Evolutionary conservation across 2,113 vertebrate genomes (phyloP).

Genomic region (Glareola pratincola): DNA sequence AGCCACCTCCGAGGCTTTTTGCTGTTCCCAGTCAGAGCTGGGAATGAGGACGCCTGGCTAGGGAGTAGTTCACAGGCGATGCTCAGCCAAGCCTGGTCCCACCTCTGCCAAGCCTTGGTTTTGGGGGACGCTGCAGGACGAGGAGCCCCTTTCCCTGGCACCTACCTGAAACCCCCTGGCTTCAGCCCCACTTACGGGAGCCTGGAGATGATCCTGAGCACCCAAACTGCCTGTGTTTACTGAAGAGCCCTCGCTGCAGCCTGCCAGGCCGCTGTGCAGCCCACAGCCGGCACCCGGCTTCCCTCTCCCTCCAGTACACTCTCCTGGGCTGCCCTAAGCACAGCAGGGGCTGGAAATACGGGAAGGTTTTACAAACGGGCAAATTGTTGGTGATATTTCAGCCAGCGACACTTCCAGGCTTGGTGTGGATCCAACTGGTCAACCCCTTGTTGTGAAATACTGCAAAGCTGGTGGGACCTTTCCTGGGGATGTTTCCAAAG

Average conservation of each 20-base stretch:
- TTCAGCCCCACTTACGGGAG: background rate
- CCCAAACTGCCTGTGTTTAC: background rate
- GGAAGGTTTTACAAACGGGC: background rate
- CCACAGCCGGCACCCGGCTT: background rate
- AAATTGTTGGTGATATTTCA: background rate
- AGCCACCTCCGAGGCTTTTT: background rate
- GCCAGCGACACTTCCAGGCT: background rate
- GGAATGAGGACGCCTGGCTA: background rate
- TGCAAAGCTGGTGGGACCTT: background rate
- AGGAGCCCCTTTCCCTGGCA: background rate
- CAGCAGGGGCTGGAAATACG: background rate
- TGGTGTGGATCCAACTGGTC: background rate
- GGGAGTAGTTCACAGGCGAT: too few relatives aligned
- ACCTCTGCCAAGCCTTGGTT: background rate
- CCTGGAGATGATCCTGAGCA: background rate
- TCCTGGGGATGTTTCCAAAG: background rate
- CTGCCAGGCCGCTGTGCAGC: rapidly evolving
- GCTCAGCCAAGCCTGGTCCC: background rate
- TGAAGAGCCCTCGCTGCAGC: rapidly evolving
- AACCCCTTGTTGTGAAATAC: background rate
- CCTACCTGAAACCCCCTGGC: background rate
- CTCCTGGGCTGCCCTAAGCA: background rate
- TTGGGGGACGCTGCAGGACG: background rate
- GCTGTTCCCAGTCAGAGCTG: background rate
- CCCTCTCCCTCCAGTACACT: rapidly evolving